Evolutionary conservation across 1,140 invertebrate genomes (phyloP).

Genomic region (Chelonus insularis): DNA sequence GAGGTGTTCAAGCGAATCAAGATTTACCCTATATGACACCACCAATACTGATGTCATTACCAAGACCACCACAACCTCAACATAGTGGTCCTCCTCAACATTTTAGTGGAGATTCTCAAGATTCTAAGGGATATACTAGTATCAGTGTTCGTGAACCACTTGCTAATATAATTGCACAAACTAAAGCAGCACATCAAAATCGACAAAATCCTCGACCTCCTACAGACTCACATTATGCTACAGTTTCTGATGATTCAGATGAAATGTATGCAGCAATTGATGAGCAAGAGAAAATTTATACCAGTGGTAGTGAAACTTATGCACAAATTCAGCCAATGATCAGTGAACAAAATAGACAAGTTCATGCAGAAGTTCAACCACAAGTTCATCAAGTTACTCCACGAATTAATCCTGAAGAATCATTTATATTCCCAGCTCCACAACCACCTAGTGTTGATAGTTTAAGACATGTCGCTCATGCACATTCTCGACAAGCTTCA

Average conservation of each 20-base stretch:
- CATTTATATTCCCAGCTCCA: conserved; percentile 49
- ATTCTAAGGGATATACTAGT: conserved; percentile 87
- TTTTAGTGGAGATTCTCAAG: conserved; percentile 84
- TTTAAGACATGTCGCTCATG: conserved; percentile 64
- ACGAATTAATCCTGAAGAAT: conserved; percentile 39
- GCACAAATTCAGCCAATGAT: conserved; percentile 77
- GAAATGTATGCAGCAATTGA: conserved; percentile 90
- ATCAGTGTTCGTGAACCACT: conserved; percentile 87
- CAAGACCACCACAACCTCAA: conserved; percentile 46
- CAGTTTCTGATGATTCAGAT: conserved; percentile 84
- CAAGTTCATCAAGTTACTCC: conserved; percentile 34
- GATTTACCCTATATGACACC: conserved; percentile 89
- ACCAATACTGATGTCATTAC: conserved; percentile 64
- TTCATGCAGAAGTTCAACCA: conserved; percentile 54
- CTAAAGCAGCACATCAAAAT: conserved; percentile 58
- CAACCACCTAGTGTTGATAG: conserved; percentile 65
- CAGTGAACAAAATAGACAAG: conserved; percentile 58
- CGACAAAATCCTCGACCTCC: conserved; percentile 59
- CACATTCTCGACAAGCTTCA: conserved; percentile 76
- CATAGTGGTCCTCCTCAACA: conserved; percentile 61
- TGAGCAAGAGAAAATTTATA: conserved; percentile 75
- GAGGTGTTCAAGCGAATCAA: conserved; percentile 80
- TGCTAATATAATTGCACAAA: conserved; percentile 70
- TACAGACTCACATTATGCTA: conserved; percentile 75
- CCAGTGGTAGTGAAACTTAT: conserved; percentile 84